Evolutionary conservation across 2,113 vertebrate species (phyloP).

Genomic region (Mesoclemmys tuberculata): DNA sequence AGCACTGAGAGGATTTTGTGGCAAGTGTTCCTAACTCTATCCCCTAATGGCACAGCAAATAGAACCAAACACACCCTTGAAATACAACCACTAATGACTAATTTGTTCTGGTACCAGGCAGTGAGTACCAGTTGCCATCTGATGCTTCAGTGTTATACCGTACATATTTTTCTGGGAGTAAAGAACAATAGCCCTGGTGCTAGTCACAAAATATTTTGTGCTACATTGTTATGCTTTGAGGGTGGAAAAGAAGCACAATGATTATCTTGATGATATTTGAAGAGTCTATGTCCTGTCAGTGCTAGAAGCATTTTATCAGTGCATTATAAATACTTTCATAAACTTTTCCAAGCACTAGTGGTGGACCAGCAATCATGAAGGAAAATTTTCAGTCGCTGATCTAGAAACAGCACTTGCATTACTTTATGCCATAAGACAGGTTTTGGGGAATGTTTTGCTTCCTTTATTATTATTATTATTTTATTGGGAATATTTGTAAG

Average conservation of each 20-base stretch:
- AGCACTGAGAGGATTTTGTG: rapidly evolving
- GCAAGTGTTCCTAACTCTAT: neutral
- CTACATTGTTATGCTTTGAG: neutral
- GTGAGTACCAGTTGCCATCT: neutral
- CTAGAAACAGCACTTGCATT: neutral
- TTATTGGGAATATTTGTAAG: neutral
- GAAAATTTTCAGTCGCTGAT: neutral
- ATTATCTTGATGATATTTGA: neutral
- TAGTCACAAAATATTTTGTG: neutral
- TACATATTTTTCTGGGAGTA: neutral
- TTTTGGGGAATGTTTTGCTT: neutral
- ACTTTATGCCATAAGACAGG: neutral
- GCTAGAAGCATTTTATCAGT: neutral
- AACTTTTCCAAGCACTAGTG: neutral
- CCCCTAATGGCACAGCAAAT: neutral
- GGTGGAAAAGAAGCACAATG: neutral
- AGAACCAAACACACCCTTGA: rapidly evolving
- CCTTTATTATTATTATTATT: neutral
- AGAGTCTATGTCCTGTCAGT: neutral
- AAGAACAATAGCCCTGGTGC: neutral
- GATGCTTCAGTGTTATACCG: neutral
- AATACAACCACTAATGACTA: neutral
- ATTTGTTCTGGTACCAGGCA: neutral
- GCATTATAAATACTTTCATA: neutral
- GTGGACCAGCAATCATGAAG: neutral